phyloP scores from a whole-genome alignment of 2,113 vertebrate genomes.

The Microtus montanus region DNA sequence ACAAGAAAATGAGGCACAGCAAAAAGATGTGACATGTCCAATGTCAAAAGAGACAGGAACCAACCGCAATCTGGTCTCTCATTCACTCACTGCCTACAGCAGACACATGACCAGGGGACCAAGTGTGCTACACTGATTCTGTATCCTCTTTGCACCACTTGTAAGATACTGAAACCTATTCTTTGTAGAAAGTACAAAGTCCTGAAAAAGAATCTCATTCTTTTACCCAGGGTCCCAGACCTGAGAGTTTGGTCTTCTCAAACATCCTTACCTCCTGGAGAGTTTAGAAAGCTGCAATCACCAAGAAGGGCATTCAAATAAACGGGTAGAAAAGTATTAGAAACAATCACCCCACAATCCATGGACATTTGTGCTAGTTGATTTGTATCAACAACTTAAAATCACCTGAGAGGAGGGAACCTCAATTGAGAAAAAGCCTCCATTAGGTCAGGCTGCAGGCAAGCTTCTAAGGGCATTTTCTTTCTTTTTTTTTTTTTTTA shows the following conservation, averaged over 20 bases:
- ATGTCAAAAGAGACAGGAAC: background rate
- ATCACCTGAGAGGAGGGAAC: background rate
- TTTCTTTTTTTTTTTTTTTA: background rate
- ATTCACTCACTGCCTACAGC: background rate
- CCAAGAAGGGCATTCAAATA: background rate
- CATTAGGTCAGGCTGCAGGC: background rate
- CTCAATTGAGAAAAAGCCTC: background rate
- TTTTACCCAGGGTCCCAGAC: background rate
- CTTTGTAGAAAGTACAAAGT: background rate
- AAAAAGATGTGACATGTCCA: background rate
- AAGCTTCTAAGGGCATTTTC: background rate
- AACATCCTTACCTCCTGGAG: background rate
- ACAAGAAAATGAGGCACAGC: background rate
- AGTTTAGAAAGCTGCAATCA: background rate
- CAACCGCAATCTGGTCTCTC: background rate
- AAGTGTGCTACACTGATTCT: background rate
- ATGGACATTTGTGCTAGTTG: background rate
- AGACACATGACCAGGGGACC: background rate
- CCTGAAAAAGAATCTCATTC: background rate
- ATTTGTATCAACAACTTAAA: background rate
- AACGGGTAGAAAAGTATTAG: fast-evolving
- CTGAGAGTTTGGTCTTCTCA: background rate
- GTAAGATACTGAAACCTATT: background rate
- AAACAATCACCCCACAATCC: too few species aligned
- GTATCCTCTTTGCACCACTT: fast-evolving